Evolutionary conservation across 2,888 invertebrate genomes (phyloP).

Genomic region (Cephus spinipes): DNA sequence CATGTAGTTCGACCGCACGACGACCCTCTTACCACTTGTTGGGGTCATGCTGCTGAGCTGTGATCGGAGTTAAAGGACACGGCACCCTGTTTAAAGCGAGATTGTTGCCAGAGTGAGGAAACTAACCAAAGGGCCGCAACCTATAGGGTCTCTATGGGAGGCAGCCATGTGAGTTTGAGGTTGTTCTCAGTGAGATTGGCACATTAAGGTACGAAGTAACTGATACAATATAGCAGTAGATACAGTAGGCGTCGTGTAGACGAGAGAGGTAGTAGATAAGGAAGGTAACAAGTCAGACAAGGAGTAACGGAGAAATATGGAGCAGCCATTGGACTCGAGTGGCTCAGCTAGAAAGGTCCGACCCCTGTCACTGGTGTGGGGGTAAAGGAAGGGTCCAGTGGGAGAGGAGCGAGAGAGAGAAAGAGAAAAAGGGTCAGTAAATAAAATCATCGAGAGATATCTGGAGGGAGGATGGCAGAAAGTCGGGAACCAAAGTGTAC

Average conservation of each 20-base stretch:
- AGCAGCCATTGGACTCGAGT: background rate
- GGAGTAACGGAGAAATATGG: background rate
- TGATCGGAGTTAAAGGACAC: constrained; percentile 10
- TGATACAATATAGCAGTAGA: background rate
- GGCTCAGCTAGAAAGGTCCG: background rate
- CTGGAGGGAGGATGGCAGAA: background rate
- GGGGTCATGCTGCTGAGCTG: constrained; percentile 21
- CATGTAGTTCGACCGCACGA: constrained; percentile 20
- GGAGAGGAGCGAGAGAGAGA: background rate
- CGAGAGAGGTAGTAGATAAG: background rate
- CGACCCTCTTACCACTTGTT: constrained; percentile 32
- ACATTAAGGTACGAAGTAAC: background rate
- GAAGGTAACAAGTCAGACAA: background rate
- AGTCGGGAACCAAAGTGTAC: background rate
- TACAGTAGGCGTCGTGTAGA: background rate
- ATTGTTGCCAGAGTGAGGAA: background rate
- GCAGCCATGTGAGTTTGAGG: background rate
- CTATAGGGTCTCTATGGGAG: background rate
- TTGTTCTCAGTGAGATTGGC: background rate
- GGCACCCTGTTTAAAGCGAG: background rate
- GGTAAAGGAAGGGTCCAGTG: background rate
- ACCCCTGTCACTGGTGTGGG: background rate
- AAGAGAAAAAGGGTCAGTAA: background rate
- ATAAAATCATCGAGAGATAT: background rate
- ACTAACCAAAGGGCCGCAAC: background rate